These are phyloP conservation scores for Cryptotermes secundus DNA, from an alignment of 1,140 invertebrate genomes.

Conservation along the genomic window DNA sequence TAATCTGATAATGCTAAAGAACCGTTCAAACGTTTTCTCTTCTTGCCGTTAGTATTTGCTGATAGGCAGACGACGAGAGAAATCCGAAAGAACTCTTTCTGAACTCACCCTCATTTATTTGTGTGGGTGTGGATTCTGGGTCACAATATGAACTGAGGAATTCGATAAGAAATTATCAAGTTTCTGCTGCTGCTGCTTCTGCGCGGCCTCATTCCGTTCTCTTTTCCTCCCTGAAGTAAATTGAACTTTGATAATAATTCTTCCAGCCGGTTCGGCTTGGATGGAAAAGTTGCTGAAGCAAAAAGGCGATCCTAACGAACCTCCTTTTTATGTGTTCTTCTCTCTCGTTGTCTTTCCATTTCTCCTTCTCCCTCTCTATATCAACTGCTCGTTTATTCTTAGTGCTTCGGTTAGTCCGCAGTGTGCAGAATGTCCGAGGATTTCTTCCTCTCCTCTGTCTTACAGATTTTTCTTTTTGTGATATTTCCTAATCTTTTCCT, in stretches of 20 bases:
- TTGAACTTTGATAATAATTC: slow-evolving; percentile 34
- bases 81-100: too few species aligned
- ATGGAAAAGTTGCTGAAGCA: slow-evolving; percentile 33
- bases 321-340: background rate
- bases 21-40: too few species aligned
- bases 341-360: background rate
- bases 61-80: too few species aligned
- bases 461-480: background rate
- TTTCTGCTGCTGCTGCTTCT: background rate
- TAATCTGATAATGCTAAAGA: too few species aligned
- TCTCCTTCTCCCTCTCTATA: background rate
- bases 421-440: background rate
- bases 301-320: slow-evolving; percentile 27
- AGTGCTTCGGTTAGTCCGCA: background rate
- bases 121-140: background rate
- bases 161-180: slow-evolving; percentile 16
- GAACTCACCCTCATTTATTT: background rate
- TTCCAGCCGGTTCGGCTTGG: slow-evolving; percentile 29
- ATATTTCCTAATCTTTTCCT: background rate
- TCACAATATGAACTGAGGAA: slow-evolving; percentile 8
- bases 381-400: slow-evolving; percentile 26
- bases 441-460: background rate
- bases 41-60: too few species aligned
- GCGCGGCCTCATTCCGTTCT: background rate
- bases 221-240: slow-evolving; percentile 18